Base-by-base conservation (phyloP, 37 sponge, comb jelly and placozoan species). In the Spongia lamella region DNA sequence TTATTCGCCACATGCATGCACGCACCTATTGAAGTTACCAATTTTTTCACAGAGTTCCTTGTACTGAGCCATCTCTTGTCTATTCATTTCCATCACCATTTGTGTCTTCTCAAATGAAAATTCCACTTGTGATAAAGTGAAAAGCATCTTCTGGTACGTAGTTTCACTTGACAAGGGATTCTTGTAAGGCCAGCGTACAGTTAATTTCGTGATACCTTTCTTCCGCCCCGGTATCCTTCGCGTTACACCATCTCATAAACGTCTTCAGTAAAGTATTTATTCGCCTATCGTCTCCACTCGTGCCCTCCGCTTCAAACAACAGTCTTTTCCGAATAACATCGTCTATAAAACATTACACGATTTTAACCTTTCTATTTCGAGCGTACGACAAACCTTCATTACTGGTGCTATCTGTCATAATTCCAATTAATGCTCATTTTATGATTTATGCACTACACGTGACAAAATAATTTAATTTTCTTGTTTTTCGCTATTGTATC, bases 301-400 rank as follows among this genome's bases (percentile, higher is more conserved):
- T 72, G 17, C 99, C 95, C 15, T 97, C 99, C 26, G 95, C 99
- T 61, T 97, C 99, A 43, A 92, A 79, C 16, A 86, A 61, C 64
- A 97, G 54, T 40, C 99, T 61, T 63, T 89, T 97, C 38, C 89
- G 62, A 53, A 97, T 92, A 27, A 94, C 77, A 16, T 92, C 90
- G 13, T 97, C 61, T 20, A 80, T 51, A 39, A 72, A 53, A 43
- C 9, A 9, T 43, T 13, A 43, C 47, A 43, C 47, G 5, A 43
- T 9, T 43, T 13, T 9, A 13, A 43, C 47, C 7, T 43, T 43
- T 43, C 9, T 43, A 43, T 43, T n/a, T n/a, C n/a, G 47, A 13
- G 47, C 47, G 9, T 13, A 5, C 5, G 9, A 43, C 47, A 9
- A 13, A 43, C 47, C 47, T 43, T 43, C 47, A 9, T 9, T 43